A percentile compares a stretch with the other conserved stretches of the same genome.
These are phyloP conservation scores for Micrasema longulum DNA, from an alignment of 1,140 invertebrate genomes.

Conservation along the genomic window DNA sequence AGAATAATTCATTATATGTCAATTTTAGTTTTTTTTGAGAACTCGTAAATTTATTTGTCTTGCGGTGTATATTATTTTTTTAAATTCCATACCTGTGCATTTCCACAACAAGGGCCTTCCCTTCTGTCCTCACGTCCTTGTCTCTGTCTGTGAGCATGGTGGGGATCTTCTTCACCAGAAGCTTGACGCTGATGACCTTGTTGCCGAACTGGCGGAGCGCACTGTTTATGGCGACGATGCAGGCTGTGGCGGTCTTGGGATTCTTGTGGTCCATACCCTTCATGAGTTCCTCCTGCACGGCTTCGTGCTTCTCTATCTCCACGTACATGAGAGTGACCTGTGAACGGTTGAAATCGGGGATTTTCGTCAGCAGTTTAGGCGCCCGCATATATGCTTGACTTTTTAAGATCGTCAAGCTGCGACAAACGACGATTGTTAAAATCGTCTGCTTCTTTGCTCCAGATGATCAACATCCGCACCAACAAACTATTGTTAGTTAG, in stretches of 20 bases:
- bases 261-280: conserved; percentile 96
- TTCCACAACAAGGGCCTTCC: conserved; percentile 89
- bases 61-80: no score
- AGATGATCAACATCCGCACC: no score
- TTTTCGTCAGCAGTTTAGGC: no score
- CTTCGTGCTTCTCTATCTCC: conserved; percentile 95
- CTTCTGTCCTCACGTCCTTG: conserved; percentile 92
- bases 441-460: no score
- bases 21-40: no score
- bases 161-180: conserved; percentile 88
- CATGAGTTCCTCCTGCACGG: conserved; percentile 89
- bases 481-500: no score
- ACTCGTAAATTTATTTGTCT: no score
- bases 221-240: conserved; percentile 80
- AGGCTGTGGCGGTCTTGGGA: conserved; percentile 92
- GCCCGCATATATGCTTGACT: no score
- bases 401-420: no score
- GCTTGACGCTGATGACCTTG: conserved; percentile 91
- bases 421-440: no score
- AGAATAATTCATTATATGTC: no score
- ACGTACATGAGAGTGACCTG: conserved; percentile 93
- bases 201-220: conserved; percentile 90
- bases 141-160: conserved; percentile 90
- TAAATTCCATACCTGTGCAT: conserved; percentile 85
- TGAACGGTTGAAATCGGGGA: no score